phyloP scores from a whole-genome alignment of 2,113 vertebrate genomes.

The Hemiprocne comata region DNA sequence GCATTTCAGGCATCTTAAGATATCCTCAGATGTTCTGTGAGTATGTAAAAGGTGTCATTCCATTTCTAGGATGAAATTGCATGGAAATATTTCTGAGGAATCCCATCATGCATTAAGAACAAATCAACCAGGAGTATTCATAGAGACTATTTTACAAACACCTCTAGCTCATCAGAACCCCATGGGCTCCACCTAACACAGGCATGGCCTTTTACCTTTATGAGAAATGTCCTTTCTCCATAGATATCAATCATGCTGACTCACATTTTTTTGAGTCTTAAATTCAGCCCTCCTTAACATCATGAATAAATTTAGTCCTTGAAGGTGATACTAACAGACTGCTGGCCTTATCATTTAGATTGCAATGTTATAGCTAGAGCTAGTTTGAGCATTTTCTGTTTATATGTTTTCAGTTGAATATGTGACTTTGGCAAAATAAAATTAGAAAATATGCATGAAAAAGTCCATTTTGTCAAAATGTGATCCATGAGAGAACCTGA shows the following conservation, averaged over 20 bases:
- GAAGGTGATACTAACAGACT: slow-evolving; percentile 22
- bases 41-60: not conserved
- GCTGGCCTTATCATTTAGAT: not conserved
- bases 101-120: not conserved
- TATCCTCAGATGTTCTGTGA: not conserved
- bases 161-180: not conserved
- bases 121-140: not conserved
- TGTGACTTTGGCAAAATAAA: slow-evolving; percentile 23
- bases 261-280: not conserved
- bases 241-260: not conserved
- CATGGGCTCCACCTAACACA: not conserved
- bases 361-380: not conserved
- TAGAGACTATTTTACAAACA: not conserved
- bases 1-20: not conserved
- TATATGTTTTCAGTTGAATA: not conserved
- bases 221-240: not conserved
- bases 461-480: slow-evolving; percentile 28
- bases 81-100: not conserved
- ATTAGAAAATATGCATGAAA: slow-evolving; percentile 5
- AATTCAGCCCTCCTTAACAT: not conserved
- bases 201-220: not conserved
- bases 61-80: not conserved
- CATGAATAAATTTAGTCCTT: not conserved
- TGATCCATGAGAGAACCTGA: slow-evolving; percentile 13
- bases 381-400: not conserved